Percentiles rank a stretch among this genome's conserved stretches.
These are phyloP conservation scores for Zingel zingel DNA, from an alignment of 2,113 vertebrate species.

Conservation along the genomic window DNA sequence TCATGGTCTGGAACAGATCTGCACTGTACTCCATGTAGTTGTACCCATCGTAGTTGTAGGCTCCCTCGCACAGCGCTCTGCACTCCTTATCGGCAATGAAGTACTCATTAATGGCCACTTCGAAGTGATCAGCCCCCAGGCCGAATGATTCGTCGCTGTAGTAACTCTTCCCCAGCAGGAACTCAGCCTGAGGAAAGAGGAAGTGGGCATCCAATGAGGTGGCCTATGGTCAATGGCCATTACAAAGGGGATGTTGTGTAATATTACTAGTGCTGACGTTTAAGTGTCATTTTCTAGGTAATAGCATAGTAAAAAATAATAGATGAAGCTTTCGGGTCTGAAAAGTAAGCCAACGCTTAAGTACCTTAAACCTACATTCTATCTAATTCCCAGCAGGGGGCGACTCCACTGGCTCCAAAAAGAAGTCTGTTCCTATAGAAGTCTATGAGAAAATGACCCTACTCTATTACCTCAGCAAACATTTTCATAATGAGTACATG, in stretches of 20 bases:
- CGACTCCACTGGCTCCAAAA: no score
- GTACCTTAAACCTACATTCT: no score
- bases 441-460: no score
- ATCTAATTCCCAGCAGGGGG: no score
- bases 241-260: not conserved
- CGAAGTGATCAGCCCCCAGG: conserved; percentile 87
- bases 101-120: conserved; percentile 88
- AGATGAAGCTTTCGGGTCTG: no score
- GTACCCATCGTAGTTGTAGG: conserved; percentile 94
- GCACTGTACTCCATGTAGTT: conserved; percentile 97
- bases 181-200: conserved; percentile 84
- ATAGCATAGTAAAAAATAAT: not conserved
- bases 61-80: conserved; percentile 91
- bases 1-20: conserved; percentile 93
- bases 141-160: conserved; percentile 90
- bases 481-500: no score
- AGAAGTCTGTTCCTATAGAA: no score
- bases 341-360: no score
- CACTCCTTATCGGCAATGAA: conserved; percentile 88
- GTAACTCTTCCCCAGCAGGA: conserved; percentile 87
- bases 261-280: not conserved
- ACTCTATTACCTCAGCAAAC: no score
- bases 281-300: not conserved
- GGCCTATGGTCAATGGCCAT: not conserved
- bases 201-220: not conserved